Evolutionary conservation across 1,140 invertebrate species (phyloP), one percentile per base, ranked within the genome.

Genomic region (Sesamia nonagrioides): DNA sequence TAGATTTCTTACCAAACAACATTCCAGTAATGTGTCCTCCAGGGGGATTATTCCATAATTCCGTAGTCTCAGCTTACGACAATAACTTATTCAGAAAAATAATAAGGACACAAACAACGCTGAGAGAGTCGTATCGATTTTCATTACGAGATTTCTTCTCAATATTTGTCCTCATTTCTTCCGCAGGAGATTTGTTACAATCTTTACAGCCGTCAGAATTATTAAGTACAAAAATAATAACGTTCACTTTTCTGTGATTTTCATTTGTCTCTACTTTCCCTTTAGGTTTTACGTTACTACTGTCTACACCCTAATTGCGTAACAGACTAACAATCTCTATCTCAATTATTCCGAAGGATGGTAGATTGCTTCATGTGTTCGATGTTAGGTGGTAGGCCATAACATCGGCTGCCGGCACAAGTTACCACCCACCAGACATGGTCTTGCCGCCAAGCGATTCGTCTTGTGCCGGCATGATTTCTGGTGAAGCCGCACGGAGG

Each of bases 161-260:
- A 27, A 48, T 69, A 69, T 69, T 42, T 69, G 66, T 50, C 66
- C 66, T 69, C 40, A 50, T 69, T 69, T 50, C 42, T 48, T 48
- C 66, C 42, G 66, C 42, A 48, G 33, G 18, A 69, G 17, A 68
- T 27, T 69, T 50, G 66, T 69, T n/a, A 69, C 66, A 6, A n/a
- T 48, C 66, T 69, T 33, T 0, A 50, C 17, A 63, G n/a, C 15
- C 58, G 11, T 35, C 35, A 0, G 2, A 50, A 5, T 69, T 69
- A 27, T 66, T 18, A 40, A 42, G 6, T 33, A 33, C 40, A 11
- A n/a, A 27, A 48, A 69, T 69, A 69, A 48, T 45, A 48, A 50
- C 15, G 13, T 33, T 15, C 6, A 0, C 21, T 45, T 21, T 13
- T 7, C 13, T 50, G 18, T 15, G 13, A 50, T 33, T 68, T 68